Evolutionary conservation across 1,140 invertebrate species (phyloP).

Genomic region (Callitettix versicolor): DNA sequence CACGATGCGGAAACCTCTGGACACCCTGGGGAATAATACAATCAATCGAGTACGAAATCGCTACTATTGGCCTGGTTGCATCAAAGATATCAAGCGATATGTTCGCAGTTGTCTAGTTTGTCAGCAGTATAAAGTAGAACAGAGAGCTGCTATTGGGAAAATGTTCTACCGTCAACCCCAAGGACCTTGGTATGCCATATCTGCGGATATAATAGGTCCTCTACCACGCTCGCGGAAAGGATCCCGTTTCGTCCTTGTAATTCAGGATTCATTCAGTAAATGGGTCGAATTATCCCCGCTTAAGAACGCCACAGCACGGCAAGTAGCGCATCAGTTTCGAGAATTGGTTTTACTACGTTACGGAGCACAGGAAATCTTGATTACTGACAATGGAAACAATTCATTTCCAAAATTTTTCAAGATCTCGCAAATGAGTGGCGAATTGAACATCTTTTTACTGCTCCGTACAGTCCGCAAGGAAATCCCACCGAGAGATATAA

Average conservation of each 20-base stretch:
- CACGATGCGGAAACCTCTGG: constrained; percentile 24
- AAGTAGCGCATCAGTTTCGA: background rate
- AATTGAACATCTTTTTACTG: background rate
- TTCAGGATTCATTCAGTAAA: constrained; percentile 32
- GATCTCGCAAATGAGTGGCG: background rate
- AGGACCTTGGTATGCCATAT: constrained; percentile 20
- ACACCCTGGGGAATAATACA: constrained; percentile 26
- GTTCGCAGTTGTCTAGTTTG: constrained; percentile 23
- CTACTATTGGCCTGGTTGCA: constrained; percentile 28
- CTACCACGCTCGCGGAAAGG: constrained; percentile 29
- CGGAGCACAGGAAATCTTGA: constrained; percentile 3
- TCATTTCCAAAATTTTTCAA: background rate
- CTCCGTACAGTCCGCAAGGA: constrained; percentile 31
- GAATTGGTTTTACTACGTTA: constrained; percentile 4
- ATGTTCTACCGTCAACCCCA: constrained; percentile 25
- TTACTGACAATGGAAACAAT: constrained; percentile 11
- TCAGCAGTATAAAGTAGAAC: constrained; percentile 26
- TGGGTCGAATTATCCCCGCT: constrained; percentile 30
- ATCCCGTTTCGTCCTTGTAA: constrained; percentile 30
- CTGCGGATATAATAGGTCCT: constrained; percentile 34
- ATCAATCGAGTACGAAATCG: constrained; percentile 4
- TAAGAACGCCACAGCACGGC: constrained; percentile 21
- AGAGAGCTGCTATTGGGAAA: constrained; percentile 24
- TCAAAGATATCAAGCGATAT: constrained; percentile 21
- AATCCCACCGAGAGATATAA: constrained; percentile 36